Evolutionary conservation across 1,140 invertebrate species (phyloP), one percentile per base, ranked within the genome.

Genomic region (Phthorimaea operculella): DNA sequence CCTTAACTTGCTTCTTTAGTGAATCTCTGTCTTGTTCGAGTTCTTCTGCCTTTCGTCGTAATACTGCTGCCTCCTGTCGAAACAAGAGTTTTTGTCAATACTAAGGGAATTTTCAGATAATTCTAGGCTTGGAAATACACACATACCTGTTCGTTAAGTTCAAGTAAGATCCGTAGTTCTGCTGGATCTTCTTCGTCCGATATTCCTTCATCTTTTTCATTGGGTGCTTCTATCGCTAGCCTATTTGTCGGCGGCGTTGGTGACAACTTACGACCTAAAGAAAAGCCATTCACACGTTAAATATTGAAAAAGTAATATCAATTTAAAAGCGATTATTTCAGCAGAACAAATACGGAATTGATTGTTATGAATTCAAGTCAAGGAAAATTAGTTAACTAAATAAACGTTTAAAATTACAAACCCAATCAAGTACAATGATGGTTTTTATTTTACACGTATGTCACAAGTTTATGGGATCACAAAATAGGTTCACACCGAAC

Each of bases 11-110:
- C 72, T 90, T 90, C 68, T 91, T 90, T 4, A 94, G 77, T 50
- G 88, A 89, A 55, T 92, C 90, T 71, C 92, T 93, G 69, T 95
- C 92, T 60, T 89, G 89, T 85, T 96, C 94, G 54, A 95, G 82
- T 63, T 96, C 94, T 79, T 95, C 92, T 36, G 95, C 90, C 82
- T 95, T 96, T 56, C 91, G 88, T 34, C 94, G 86, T 48, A 96
- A 81, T 55, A 95, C 91, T 4, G 90, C 88, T 47, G 93, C 90
- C 88, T 97, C 95, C 88, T 93, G 36, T 33, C 49, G 49, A 51
- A 55, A 53, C 21, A 9, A n/a, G 11, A 42, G 39, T 42, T 42
- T 36, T 28, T 28, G 21, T 28, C 21, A 6, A 28, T 4, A 28
- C 21, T 6, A 28, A 28, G 21, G 2, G 2, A 4, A 4, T 28